Evolutionary conservation across 2,113 vertebrate genomes (phyloP).

Genomic region (Phrynosoma blainvillii): DNA sequence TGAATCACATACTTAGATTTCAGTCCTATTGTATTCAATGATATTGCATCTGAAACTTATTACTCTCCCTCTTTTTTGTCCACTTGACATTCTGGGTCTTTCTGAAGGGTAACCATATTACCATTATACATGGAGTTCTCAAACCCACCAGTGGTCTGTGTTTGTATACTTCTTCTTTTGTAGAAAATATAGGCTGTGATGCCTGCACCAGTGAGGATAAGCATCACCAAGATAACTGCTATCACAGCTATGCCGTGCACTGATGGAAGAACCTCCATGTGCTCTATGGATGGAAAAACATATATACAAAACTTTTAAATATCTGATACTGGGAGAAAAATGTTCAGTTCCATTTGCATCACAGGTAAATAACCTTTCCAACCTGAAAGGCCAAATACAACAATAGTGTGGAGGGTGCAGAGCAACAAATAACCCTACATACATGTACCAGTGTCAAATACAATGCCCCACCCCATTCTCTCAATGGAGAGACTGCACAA

Average conservation of each 20-base stretch:
- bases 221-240: conserved; percentile 77
- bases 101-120: conserved; percentile 63
- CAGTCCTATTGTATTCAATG: not conserved
- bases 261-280: conserved; percentile 28
- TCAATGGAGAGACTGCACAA: too few species aligned
- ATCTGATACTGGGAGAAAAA: too few species aligned
- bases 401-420: too few species aligned
- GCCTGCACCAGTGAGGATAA: conserved; percentile 76
- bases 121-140: conserved; percentile 88
- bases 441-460: too few species aligned
- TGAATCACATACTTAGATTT: not conserved
- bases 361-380: too few species aligned
- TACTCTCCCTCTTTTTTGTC: not conserved
- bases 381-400: too few species aligned
- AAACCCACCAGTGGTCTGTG: conserved; percentile 75
- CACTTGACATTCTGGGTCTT: conserved; percentile 87
- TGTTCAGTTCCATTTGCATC: too few species aligned
- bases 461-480: too few species aligned
- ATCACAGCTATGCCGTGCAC: conserved; percentile 72
- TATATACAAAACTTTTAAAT: not conserved
- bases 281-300: not conserved
- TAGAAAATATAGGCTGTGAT: conserved; percentile 80
- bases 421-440: too few species aligned
- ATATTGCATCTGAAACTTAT: not conserved
- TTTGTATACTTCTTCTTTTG: conserved; percentile 72